Base-by-base conservation (phyloP, 64 coral and sea anemone genomes). In the Montipora foliosa region DNA sequence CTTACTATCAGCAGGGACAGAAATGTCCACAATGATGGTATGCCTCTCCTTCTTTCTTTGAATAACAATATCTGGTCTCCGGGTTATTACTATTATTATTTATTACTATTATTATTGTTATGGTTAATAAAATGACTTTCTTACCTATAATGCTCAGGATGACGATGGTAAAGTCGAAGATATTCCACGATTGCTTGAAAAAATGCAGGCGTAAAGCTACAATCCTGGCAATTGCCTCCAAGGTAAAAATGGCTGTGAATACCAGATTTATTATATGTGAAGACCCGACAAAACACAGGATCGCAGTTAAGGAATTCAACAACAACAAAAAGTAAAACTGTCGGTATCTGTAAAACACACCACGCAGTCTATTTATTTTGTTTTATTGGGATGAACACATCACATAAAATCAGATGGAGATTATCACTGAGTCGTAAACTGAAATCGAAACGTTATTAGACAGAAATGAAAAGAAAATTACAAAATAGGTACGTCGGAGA, bases 81-180 rank as follows among this genome's bases (percentile, higher is more conserved):
- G 37, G 37, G 37, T 37, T 37, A 37, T 37, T 37, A 37, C 37
- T 37, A 2, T 37, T 37, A 57, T 57, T 11, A 57, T 57, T 57
- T 57, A 57, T 11, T 8, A 6, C 6, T 11, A 8, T 14, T 82
- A 14, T 37, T 2, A 11, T 11, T 62, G 14, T 19, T 8, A 5
- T 16, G 48, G 4, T 68, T 3, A 15, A 19, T 2, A 6, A 19
- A 19, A 3, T 57, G 53, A 6, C 53, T 57, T 11, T 81, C 97
- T 91, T 95, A 98, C 97, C 97, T 49, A 95, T 29, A 70, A 98
- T 95, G 44, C 94, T 95, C 22, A 98, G 88, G 15, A 98, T 19
- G 1, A 98, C 97, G 24, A 98, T 93, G 53, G 67, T 67, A 74
- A 98, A 95, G 71, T 98, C 97, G 82, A 98, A 98, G 88, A 98